Evolutionary conservation across 2,888 invertebrate genomes (phyloP).

Genomic region (Argyra leucocephala): DNA sequence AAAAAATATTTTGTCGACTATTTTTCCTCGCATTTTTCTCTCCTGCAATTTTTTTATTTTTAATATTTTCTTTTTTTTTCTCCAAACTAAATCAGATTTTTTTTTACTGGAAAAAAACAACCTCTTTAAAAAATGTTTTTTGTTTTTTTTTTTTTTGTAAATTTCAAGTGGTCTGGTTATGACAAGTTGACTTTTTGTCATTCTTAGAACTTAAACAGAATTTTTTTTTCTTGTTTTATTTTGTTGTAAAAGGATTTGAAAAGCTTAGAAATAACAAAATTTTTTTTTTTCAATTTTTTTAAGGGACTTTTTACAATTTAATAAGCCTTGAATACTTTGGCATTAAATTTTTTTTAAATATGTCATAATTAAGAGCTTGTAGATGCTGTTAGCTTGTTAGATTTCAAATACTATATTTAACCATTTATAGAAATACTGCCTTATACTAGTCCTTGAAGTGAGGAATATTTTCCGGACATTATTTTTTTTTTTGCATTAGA

Average conservation of each 20-base stretch:
- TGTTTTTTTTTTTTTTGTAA: background rate
- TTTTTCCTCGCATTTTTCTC: background rate
- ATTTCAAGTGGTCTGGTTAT: constrained; percentile 13
- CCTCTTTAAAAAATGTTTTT: background rate
- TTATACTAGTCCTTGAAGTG: too few species aligned
- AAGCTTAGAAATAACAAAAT: background rate
- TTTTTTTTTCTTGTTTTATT: background rate
- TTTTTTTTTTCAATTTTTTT: too few species aligned
- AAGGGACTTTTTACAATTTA: too few species aligned
- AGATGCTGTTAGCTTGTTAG: too few species aligned
- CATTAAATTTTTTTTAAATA: too few species aligned
- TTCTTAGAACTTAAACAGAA: background rate
- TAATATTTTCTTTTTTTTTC: background rate
- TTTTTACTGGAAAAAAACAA: background rate
- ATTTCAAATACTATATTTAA: too few species aligned
- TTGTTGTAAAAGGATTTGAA: background rate
- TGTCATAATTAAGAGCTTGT: too few species aligned
- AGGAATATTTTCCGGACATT: too few species aligned
- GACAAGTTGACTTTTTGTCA: constrained; percentile 12
- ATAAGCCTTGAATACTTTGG: too few species aligned
- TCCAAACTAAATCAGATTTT: background rate
- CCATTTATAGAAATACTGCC: too few species aligned
- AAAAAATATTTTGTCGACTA: background rate
- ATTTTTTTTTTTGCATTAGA: too few species aligned
- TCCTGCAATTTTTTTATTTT: background rate